Conservation (phyloP, 2,888 invertebrate genomes). For the Tupiocoris notatus region DNA sequence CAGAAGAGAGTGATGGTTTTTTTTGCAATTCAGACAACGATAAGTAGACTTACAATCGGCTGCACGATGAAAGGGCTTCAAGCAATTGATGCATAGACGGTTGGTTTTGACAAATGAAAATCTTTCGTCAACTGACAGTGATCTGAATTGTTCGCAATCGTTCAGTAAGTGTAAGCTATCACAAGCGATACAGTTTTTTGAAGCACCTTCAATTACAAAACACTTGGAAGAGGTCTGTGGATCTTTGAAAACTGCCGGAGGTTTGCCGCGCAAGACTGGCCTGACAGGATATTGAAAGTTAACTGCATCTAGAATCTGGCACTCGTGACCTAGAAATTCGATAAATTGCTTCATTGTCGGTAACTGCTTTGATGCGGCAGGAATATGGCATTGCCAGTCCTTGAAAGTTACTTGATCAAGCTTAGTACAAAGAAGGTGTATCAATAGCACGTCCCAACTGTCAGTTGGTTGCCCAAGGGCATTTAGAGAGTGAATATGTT, state of each 20-base stretch:
- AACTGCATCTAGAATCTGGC: constrained; percentile 44
- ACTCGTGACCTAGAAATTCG: constrained; percentile 46
- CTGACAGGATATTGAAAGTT: too few species aligned
- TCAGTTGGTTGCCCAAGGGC: constrained; percentile 47
- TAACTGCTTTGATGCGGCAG: constrained; percentile 29
- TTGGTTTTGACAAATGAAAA: constrained; percentile 16
- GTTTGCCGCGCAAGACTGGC: too few species aligned
- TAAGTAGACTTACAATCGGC: constrained; percentile 28
- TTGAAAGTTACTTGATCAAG: constrained; percentile 47
- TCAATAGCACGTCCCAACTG: constrained; percentile 49
- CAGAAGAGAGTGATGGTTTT: constrained; percentile 32
- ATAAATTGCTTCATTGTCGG: constrained; percentile 43
- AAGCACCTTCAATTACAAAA: background rate
- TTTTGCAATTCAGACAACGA: constrained; percentile 24
- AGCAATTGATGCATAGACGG: constrained; percentile 33
- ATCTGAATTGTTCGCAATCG: background rate
- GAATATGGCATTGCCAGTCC: constrained; percentile 47
- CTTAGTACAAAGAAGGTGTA: constrained; percentile 49
- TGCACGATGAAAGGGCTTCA: constrained; percentile 17
- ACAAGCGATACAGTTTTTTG: background rate
- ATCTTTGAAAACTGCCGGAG: too few species aligned
- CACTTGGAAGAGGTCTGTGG: background rate
- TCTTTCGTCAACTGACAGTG: constrained; percentile 1
- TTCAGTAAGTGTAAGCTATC: background rate
- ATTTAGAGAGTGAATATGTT: constrained; percentile 49